Base-by-base conservation (phyloP, 92 coral and sea anemone genomes). In the Epizoanthus ramosus region DNA sequence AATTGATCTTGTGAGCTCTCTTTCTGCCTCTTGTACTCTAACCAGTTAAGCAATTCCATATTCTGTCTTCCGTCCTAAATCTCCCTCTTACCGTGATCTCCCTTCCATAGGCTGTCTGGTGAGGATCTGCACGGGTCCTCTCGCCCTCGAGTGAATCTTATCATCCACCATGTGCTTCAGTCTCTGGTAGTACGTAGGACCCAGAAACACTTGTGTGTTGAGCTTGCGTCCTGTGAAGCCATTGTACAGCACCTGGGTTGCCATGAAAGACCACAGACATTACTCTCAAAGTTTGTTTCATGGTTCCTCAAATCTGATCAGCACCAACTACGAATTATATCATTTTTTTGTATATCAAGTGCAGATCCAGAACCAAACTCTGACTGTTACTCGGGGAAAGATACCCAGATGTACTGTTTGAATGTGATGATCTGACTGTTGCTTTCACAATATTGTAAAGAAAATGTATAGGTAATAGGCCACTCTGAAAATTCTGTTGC, bases 31-130 rank as follows among this genome's bases (percentile, higher is more conserved):
- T 43, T 43, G 9, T 43, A 43, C 50, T 43, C 50, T 43, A 43
- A 43, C 9, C 8, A 43, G 50, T 43, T 9, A 9, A 43, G 6
- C 50, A 43, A 9, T 9, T 47, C 54, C 54, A 47, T 47, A 47
- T 8, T 47, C 15, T 10, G 54, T 47, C 54, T 12, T 47, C 14
- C 54, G 8, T 47, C 54, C 54, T 47, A 47, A 47, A 47, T 8
- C 54, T 47, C 15, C 54, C 15, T 24, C 90, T 83, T 23, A 96
- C 99, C 99, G 99, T 86, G 99, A 96, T 77, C 99, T 87, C 8
- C 99, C 99, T 81, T 96, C 99, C 98, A 93, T 96, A 28, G 99
- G 99, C 60, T 96, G 99, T 83, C 99, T 87, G 17, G 99, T 96
- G 24, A 96, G 94, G 60, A 92, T 92, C 87, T 96, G 98, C 66